phyloP scores from a whole-genome alignment of 2,888 invertebrate species.

The Oxystoma pomonae region DNA sequence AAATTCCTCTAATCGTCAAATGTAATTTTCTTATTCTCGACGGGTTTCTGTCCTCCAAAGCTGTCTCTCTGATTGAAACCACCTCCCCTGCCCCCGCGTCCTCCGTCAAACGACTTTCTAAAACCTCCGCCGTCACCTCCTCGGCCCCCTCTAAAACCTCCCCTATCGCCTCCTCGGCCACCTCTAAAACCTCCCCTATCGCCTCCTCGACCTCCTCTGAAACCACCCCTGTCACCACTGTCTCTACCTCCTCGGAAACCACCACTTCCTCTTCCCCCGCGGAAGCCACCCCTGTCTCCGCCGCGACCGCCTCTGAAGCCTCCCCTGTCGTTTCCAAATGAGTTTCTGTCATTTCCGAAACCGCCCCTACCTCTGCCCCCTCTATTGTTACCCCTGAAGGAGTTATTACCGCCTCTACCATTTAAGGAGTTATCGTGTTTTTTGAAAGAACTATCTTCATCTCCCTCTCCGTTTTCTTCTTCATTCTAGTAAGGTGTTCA shows the following conservation, averaged over 20 bases:
- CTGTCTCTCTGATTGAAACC: conserved; percentile 55
- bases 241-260: conserved; percentile 27
- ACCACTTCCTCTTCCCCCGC: conserved; percentile 31
- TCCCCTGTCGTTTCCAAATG: conserved; percentile 2
- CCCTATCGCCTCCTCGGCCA: conserved; percentile 33
- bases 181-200: conserved; percentile 41
- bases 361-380: conserved; percentile 29
- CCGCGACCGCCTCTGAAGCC: conserved; percentile 10
- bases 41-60: conserved; percentile 52
- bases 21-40: conserved; percentile 72
- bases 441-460: conserved; percentile 13
- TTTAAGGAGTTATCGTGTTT: conserved; percentile 13
- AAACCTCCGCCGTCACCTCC: conserved; percentile 37
- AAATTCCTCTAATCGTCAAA: conserved; percentile 52
- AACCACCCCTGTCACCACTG: conserved; percentile 25
- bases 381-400: conserved; percentile 23
- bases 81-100: conserved; percentile 20
- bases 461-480: conserved; percentile 7
- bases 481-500: background rate
- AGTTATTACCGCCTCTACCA: conserved; percentile 20
- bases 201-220: conserved; percentile 31
- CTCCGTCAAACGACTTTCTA: too few species aligned
- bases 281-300: conserved; percentile 37
- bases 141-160: conserved; percentile 42
- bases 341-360: conserved; percentile 32